Evolutionary conservation across 2,113 vertebrate species (phyloP), one percentile per base, ranked within the genome.

Genomic region (Myotis yumanensis): DNA sequence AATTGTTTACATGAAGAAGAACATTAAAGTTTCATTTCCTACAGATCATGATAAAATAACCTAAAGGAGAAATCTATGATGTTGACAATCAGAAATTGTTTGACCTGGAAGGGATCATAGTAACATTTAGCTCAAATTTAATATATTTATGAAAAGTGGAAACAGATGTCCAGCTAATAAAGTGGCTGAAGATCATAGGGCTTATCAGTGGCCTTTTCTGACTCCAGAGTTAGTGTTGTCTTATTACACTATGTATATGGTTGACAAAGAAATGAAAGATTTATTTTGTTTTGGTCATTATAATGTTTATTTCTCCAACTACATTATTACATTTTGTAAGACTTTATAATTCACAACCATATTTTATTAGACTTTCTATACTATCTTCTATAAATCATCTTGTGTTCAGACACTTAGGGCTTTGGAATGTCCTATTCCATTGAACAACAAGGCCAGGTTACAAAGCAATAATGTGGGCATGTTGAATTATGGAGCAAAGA

Each of bases 251-350:
- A 11, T 4, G 85, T 11, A 66, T 68, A 37, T 40, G 30, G 12
- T 82, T 93, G 40, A 73, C 40, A 35, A 88, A 57, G 2, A 68
- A 88, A 92, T 43, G 3, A 28, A 64, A 72, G 28, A 40, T 86
- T 62, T 23, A 22, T 86, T 89, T 93, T 62, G 28, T 40, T 88
- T 88, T 92, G 23, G 3, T 54, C 69, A 66, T 88, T 96, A 20
- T 59, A 46, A 73, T 73, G 7, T 48, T 85, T 81, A 52, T 28
- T 92, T 95, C 35, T 92, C 32, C 76, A 59, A 68, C 11, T 62
- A 54, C 1, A 88, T 48, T 75, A 23, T 66, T 93, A 90, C 54
- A 79, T 87, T 72, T 43, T 66, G 73, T 32, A 43, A 80, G 51
- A 71, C 18, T 22, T 64, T 28, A 5, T 30, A 90, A 93, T 37